Evolutionary conservation across 64 coral and sea anemone species (phyloP).

Genomic region (Montipora sp.): DNA sequence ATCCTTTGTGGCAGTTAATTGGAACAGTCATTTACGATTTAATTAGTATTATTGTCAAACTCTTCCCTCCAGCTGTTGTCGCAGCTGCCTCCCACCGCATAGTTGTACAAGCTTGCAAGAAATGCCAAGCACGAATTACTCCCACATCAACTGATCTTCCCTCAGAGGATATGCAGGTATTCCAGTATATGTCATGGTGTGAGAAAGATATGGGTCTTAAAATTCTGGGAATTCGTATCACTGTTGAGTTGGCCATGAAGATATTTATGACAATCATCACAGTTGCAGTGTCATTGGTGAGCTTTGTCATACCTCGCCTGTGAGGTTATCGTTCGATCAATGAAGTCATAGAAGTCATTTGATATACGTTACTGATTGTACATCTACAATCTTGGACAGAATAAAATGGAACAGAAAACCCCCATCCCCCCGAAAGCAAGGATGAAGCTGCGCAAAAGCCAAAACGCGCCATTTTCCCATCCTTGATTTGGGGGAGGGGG

Average conservation of each 20-base stretch:
- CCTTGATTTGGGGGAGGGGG: no score
- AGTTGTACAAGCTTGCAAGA: constrained; percentile 62
- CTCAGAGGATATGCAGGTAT: constrained; percentile 65
- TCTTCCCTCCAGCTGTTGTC: constrained; percentile 71
- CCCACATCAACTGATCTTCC: constrained; percentile 48
- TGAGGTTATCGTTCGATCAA: no score
- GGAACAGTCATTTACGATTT: constrained; percentile 70
- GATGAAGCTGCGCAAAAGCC: no score
- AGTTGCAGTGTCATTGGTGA: constrained; percentile 61
- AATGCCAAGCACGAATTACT: constrained; percentile 28
- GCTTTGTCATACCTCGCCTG: constrained; percentile 47
- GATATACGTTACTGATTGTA: no score
- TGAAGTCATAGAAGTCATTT: no score
- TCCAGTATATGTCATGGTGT: constrained; percentile 67
- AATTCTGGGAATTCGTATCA: constrained; percentile 76
- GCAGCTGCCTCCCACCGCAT: constrained; percentile 73
- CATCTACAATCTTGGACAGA: no score
- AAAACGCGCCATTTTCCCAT: no score
- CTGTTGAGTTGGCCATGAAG: constrained; percentile 67
- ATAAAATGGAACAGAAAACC: no score
- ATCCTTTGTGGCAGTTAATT: constrained; percentile 70
- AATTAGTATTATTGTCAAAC: constrained; percentile 70
- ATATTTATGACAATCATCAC: constrained; percentile 68
- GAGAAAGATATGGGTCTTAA: constrained; percentile 76
- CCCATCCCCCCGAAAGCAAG: no score